Base-by-base conservation (phyloP, 1,140 invertebrate species). In the Solenopsis invicta region DNA sequence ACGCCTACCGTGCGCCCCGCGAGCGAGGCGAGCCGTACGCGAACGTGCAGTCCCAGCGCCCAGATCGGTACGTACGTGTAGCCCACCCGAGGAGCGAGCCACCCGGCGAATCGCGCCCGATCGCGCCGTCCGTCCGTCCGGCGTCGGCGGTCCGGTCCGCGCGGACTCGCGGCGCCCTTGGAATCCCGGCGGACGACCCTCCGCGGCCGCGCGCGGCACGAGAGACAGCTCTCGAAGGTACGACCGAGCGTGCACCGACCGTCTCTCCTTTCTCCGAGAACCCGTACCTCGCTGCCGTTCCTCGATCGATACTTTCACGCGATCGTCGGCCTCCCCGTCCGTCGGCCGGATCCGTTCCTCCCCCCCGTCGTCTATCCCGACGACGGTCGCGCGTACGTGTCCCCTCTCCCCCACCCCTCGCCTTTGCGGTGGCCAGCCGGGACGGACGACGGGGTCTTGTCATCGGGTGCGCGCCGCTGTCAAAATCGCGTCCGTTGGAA, bases 1-100 rank as follows among this genome's bases (percentile, higher is more conserved):
- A 92, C 92, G 88, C 89, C 87, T 90, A 90, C 87, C 86, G 90
- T 91, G 91, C 86, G 86, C 88, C 92, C 81, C 89, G 90, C 89
- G 88, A 92, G 67, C 81, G 88, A 92, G 89, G 87, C 41, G 92
- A 92, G 89, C 88, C 41, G 92, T 92, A 88, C 88, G 89, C 81
- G 91, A 90, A 90, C 85, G 37, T 41, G 77, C 84, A 88, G 89
- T 71, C 62, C 76, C 89, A 86, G 81, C 74, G 41, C 66, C 69
- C 74, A 90, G 86, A 93, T 91, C 87, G 93, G 93, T 94, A 93
- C 71, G 93, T 93, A n/a, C n/a, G n/a, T n/a, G n/a, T n/a, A n/a
- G n/a, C n/a, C n/a, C n/a, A n/a, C n/a, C n/a, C n/a, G n/a, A n/a
- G n/a, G n/a, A n/a, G n/a, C n/a, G n/a, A n/a, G n/a, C n/a, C n/a